Evolutionary conservation across 2,113 vertebrate species (phyloP).

Genomic region (Martes martes): DNA sequence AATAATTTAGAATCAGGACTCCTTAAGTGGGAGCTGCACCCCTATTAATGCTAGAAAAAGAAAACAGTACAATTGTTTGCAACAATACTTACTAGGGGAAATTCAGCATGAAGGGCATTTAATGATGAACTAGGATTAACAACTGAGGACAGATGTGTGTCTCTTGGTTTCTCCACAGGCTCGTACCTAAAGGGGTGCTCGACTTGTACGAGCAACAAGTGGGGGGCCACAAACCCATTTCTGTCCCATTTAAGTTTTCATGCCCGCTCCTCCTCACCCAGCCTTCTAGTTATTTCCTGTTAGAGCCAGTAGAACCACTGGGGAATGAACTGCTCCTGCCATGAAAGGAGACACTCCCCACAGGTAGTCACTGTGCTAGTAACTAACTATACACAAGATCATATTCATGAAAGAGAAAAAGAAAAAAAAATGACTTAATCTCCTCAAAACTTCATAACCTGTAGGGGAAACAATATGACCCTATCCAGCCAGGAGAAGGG

Average conservation of each 20-base stretch:
- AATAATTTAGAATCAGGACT: not conserved
- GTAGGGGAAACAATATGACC: not conserved
- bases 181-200: not conserved
- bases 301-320: not conserved
- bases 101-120: not conserved
- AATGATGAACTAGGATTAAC: not conserved
- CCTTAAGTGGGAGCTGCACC: not conserved
- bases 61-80: not conserved
- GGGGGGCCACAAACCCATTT: not conserved
- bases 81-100: slow-evolving; percentile 7
- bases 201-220: not conserved
- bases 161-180: not conserved
- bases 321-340: not conserved
- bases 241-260: not conserved
- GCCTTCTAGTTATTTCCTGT: not conserved
- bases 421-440: not conserved
- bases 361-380: not conserved
- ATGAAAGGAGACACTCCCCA: not conserved
- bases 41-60: slow-evolving; percentile 20
- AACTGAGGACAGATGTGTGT: not conserved
- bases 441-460: not conserved
- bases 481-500: not conserved
- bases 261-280: not conserved
- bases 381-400: not conserved
- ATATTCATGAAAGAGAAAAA: not conserved